Base-by-base conservation (phyloP, 1,140 invertebrate genomes). In the Brachionus calyciflorus region DNA sequence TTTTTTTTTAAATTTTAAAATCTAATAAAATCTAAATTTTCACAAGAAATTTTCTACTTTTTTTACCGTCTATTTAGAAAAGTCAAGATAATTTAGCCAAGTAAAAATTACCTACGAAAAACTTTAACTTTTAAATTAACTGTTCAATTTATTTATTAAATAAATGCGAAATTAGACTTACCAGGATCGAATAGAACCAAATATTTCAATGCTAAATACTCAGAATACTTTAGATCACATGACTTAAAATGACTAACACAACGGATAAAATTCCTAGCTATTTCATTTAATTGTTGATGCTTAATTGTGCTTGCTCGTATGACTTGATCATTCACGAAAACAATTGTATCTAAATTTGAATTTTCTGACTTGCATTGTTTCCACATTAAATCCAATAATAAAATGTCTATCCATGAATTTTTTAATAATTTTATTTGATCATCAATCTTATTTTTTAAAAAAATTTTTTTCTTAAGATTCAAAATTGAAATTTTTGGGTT, bases 401-500 rank as follows among this genome's bases (percentile, higher is more conserved):
- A 44, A 10, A 77, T 53, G 12, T 77, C 76, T 9, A 77, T 55
- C 76, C 76, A 77, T 30, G 60, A 68, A 10, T 55, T 49, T 48
- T 77, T 77, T 21, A 77, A 33, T 28, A 77, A 57, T 41, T 55
- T 49, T 10, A 77, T 77, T 48, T 77, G 76, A 37, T 77, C 60
- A 44, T 77, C 76, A 60, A 60, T 60, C 55, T 60, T 14, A 55
- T n/a, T n/a, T n/a, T n/a, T n/a, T 28, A 55, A 53, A 21, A 51
- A n/a, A n/a, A n/a, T n/a, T n/a, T n/a, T n/a, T n/a, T n/a, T n/a
- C n/a, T n/a, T n/a, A n/a, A n/a, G n/a, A 19, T 21, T 51, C 26
- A 30, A 49, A 49, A 28, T 28, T 41, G 19, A 24, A 44, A 24
- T 40, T 40, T 7, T 7, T 68, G n/a, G 7, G 37, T 33, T 1